A percentile compares a stretch with the other conserved stretches of the same genome.
Evolutionary conservation across 2,888 invertebrate species (phyloP).

Genomic region (Phytoseiulus persimilis): DNA sequence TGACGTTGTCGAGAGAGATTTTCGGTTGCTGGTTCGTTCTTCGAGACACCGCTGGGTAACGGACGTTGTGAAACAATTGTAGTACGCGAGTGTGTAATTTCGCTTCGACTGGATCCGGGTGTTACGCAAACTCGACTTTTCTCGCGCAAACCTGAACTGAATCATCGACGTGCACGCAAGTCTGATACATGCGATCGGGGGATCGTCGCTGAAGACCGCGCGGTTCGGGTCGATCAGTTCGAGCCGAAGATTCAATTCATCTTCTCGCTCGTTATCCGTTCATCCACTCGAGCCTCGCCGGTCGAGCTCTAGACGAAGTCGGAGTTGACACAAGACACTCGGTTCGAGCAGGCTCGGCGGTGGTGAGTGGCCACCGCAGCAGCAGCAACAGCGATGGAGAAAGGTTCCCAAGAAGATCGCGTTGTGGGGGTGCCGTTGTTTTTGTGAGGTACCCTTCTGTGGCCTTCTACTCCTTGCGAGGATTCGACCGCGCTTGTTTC

Average conservation of each 20-base stretch:
- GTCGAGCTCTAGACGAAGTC: neutral
- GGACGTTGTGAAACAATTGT: neutral
- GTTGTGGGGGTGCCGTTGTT: neutral
- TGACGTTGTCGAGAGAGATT: neutral
- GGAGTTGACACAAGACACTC: neutral
- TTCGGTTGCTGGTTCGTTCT: neutral
- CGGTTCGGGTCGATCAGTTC: too few species aligned
- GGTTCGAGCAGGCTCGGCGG: neutral
- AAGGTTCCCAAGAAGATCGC: neutral
- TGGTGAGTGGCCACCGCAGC: neutral
- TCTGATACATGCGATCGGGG: neutral
- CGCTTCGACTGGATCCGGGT: neutral
- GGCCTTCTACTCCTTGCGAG: conserved; percentile 5
- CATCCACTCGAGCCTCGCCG: too few species aligned
- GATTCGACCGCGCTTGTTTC: neutral
- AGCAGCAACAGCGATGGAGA: neutral
- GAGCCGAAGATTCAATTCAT: too few species aligned
- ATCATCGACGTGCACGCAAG: neutral
- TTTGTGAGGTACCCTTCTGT: conserved; percentile 5
- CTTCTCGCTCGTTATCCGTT: too few species aligned
- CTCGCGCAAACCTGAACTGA: neutral
- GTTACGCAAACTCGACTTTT: conserved; percentile 5
- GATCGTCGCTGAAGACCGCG: neutral
- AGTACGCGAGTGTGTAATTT: neutral
- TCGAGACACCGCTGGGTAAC: neutral